Evolutionary conservation across 2,888 invertebrate genomes (phyloP), one percentile per base, ranked within the genome.

Genomic region (Troglohyphantes excavatus): DNA sequence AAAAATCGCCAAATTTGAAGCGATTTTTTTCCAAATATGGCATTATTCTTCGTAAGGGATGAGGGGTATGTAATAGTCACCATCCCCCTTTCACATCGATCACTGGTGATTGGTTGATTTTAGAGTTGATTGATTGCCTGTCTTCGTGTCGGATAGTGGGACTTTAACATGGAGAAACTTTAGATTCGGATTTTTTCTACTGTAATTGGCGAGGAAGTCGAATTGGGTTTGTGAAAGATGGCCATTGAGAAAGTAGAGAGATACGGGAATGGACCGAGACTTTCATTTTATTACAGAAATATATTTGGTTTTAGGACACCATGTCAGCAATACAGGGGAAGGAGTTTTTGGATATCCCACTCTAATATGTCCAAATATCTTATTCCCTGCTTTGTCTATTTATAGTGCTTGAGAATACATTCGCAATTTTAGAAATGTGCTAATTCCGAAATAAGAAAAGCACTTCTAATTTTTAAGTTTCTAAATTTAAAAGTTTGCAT

Each of bases 101-200:
- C 76, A 70, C 61, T 13, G 19, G 17, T 61, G 85, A 86, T 86
- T 59, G 85, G 85, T 78, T 78, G 85, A 78, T 78, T 86, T 78
- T 70, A 29, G 27, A 53, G 46, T 78, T 86, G 85, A 86, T 86
- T 23, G 85, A 86, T 86, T 73, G 27, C 65, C 65, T 84, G 84
- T 84, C 84, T 67, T 67, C 68, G 46, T 27, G 46, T 78, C 59
- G 61, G 46, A 73, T 72, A 61, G 82, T 27, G 75, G 75, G 67
- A 84, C 67, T 75, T 84, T 53, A 78, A 86, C 78, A 78, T 67
- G 53, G 67, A 70, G 78, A 61, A 75, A 43, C 43, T 23, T 27
- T 59, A 61, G 21, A 59, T n/a, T 11, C 17, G 6, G 39, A 13
- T 5, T 61, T 72, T 33, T 82, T 53, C 19, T 17, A n/a, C 23